Base-by-base conservation (phyloP, 2,797 vertebrate genomes). In the Luscinia megarhynchos region DNA sequence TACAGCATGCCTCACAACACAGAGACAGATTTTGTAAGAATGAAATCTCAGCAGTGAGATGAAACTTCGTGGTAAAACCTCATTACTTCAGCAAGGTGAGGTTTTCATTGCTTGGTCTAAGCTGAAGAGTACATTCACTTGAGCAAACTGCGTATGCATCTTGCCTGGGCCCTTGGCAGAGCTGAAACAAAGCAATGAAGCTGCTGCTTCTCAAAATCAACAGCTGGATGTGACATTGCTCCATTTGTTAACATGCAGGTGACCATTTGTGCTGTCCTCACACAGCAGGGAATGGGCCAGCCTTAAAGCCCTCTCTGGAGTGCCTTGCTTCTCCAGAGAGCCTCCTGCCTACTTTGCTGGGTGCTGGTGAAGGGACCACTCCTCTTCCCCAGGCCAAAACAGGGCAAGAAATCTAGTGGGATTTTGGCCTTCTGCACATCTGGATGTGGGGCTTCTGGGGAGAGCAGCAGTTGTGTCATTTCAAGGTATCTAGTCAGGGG, bases 351-450 rank as follows among this genome's bases (percentile, higher is more conserved):
- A 24, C 57, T 84, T 73, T 86, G 32, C 51, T 73, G 41, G 22
- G 17, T n/a, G 38, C 55, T 80, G 32, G 30, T 32, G 13, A 84
- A 45, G 27, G 21, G 21, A 45, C 18, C 11, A 11, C 4, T 61
- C 11, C 15, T 9, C 26, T 62, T 67, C 19, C 46, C 30, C 3
- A 0, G 1, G 30, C 20, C 24, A 15, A 55, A 0, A 2, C 22
- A 64, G 41, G 24, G 22, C 27, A 79, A 86, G 19, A 24, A 55
- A 64, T 64, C 12, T 68, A 76, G n/a, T 34, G 22, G 36, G 12
- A 61, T 64, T 89, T 61, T 4, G 2, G 23, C 51, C 32, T 16
- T 79, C 62, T 51, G 43, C 26, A n/a, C 11, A 74, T 69, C 69
- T 80, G 55, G 6, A 11, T 69, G 26, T 81, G 43, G 32, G 69